Evolutionary conservation across 2,888 invertebrate genomes (phyloP), one percentile per base, ranked within the genome.

Genomic region (Pterostichus niger): DNA sequence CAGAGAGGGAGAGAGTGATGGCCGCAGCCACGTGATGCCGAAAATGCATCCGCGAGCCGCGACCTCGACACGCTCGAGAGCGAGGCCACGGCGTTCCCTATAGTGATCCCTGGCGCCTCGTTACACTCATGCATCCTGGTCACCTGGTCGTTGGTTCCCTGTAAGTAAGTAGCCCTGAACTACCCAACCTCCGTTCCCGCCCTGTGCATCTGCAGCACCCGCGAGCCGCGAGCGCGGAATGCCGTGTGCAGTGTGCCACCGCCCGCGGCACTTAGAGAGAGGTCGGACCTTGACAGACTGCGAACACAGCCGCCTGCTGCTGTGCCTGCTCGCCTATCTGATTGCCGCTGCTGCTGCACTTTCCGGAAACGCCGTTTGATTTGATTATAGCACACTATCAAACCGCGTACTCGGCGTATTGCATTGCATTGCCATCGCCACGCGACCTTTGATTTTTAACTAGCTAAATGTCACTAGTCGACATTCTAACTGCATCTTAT

Each of bases 381-480:
- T 81, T 81, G 81, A 81, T 81, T 81, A 81, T 81, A 81, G 73
- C 81, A 76, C 76, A 82, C 64, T 77, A 77, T 77, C 83, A 77
- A 81, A 81, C 73, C 81, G 17, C 6, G 10, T 54, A 76, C 77
- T 24, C 56, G 35, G 35, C 54, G 71, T 56, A 49, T 56, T 64
- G 68, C 83, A 49, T 56, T 64, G 68, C 83, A 83, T 82, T 82
- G 77, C 83, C 77, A 82, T 82, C 83, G 83, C 77, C 52, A 49
- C 84, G 85, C 84, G 85, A 85, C 85, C 85, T 85, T 85, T 85
- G 84, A 68, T 84, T 84, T 84, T 84, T 84, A 85, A 85, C 84
- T 83, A 84, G 80, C 84, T 84, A 89, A 89, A 89, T 89, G 88
- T 86, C 88, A 89, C 88, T 89, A 86, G 89, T 88, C 88, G 88